A percentile compares a stretch with the other conserved stretches of the same genome.
phyloP scores from a whole-genome alignment of 2,888 invertebrate species.

The Carterocephalus palaemon region DNA sequence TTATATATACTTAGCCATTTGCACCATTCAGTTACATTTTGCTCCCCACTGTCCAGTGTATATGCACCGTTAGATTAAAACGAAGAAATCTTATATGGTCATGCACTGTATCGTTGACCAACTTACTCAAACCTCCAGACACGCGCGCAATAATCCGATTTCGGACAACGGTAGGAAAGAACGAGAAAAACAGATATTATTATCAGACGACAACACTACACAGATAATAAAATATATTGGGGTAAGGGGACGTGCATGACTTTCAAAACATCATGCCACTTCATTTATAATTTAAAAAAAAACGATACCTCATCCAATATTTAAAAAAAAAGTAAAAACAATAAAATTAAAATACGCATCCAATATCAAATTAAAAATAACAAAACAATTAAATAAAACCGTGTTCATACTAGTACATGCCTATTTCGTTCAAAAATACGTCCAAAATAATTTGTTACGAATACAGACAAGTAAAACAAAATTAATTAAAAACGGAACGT shows the following conservation, averaged over 20 bases:
- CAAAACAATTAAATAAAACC: constrained; percentile 34
- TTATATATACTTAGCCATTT: too few relatives aligned
- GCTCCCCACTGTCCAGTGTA: constrained; percentile 4
- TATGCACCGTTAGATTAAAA: background rate
- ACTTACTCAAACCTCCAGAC: constrained; percentile 77
- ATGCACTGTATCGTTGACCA: constrained; percentile 30
- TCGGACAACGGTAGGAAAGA: constrained; percentile 70
- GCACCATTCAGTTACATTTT: too few relatives aligned
- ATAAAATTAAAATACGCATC: constrained; percentile 34
- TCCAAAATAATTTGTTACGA: constrained; percentile 17
- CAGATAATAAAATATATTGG: constrained; percentile 13
- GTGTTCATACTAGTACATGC: constrained; percentile 39
- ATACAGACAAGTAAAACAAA: constrained; percentile 27
- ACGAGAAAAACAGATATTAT: constrained; percentile 70
- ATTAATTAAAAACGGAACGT: constrained; percentile 23
- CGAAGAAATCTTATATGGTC: constrained; percentile 4
- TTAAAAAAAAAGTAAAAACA: constrained; percentile 28
- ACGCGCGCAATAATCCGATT: constrained; percentile 73
- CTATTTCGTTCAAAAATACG: constrained; percentile 29
- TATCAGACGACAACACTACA: constrained; percentile 35
- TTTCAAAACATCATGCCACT: constrained; percentile 38
- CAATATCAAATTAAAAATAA: constrained; percentile 33
- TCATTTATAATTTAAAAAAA: constrained; percentile 26
- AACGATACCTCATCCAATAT: constrained; percentile 29
- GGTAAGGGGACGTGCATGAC: constrained; percentile 46